phyloP scores from a whole-genome alignment of 2,888 invertebrate species.

The Autographa gamma region DNA sequence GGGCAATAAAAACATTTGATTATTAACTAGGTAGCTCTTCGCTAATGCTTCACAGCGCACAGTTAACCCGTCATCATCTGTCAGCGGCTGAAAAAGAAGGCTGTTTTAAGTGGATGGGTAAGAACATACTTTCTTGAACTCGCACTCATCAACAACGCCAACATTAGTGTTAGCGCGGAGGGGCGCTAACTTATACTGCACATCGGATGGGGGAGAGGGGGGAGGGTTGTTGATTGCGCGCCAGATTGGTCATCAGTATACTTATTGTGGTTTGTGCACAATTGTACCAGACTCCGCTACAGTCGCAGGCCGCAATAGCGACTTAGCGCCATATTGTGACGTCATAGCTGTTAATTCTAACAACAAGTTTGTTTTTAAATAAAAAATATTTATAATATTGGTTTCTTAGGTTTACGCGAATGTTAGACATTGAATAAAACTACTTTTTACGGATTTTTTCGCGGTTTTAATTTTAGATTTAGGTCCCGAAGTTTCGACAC shows the following conservation, averaged over 20 bases:
- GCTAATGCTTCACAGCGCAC: neutral
- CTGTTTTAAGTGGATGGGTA: neutral
- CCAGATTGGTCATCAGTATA: conserved; percentile 24
- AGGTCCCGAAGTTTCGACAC: too few relatives aligned
- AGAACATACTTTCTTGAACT: conserved; percentile 44
- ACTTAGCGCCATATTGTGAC: too few relatives aligned
- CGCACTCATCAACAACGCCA: conserved; percentile 54
- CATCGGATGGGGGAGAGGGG: neutral
- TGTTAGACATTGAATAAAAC: too few relatives aligned
- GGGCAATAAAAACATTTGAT: too few relatives aligned
- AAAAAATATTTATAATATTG: too few relatives aligned
- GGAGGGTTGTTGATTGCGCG: conserved; percentile 30
- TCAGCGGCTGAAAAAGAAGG: neutral
- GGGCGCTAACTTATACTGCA: neutral
- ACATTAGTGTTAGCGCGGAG: conserved; percentile 19
- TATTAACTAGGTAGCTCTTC: too few relatives aligned
- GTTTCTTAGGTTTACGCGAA: too few relatives aligned
- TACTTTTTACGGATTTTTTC: too few relatives aligned
- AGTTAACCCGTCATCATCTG: neutral
- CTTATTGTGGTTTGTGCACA: conserved; percentile 23
- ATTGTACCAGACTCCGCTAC: conserved; percentile 23
- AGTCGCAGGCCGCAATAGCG: conserved; percentile 29
- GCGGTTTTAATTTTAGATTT: too few relatives aligned
- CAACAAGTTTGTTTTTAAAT: too few relatives aligned
- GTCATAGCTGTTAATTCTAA: too few relatives aligned